These are phyloP conservation scores for Myathropa florea DNA, from an alignment of 2,888 invertebrate species.

Conservation along the genomic window DNA sequence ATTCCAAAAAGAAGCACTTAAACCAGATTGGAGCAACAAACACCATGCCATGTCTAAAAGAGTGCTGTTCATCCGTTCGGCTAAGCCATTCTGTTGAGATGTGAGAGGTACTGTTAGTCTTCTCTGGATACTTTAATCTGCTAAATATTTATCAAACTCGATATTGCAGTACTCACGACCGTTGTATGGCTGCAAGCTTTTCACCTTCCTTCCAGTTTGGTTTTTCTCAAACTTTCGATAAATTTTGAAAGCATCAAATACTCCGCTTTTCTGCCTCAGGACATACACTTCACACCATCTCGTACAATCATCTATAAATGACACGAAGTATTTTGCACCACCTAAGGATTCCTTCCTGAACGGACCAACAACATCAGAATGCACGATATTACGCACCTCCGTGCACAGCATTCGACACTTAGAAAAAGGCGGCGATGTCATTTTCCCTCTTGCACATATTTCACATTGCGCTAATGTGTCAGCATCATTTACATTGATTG, in stretches of 20 bases:
- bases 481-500: too few relatives aligned
- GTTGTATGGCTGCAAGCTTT: conserved; percentile 73
- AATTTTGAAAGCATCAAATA: conserved; percentile 65
- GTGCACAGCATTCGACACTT: too few relatives aligned
- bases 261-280: conserved; percentile 50
- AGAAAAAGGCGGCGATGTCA: conserved; percentile 36
- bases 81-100: conserved; percentile 74
- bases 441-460: conserved; percentile 28
- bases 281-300: conserved; percentile 19
- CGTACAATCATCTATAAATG: too few relatives aligned
- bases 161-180: conserved; percentile 72
- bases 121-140: conserved; percentile 71
- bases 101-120: conserved; percentile 71
- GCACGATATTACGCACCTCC: too few relatives aligned
- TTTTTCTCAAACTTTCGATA: conserved; percentile 70
- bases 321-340: too few relatives aligned
- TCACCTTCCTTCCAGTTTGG: conserved; percentile 69
- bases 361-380: too few relatives aligned
- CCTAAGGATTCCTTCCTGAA: too few relatives aligned
- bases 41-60: conserved; percentile 71
- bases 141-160: conserved; percentile 68
- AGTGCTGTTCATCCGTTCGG: conserved; percentile 72
- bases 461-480: too few relatives aligned
- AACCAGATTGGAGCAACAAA: background rate
- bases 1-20: too few relatives aligned